These are phyloP conservation scores for Microctenopoma steveboyesi DNA, from an alignment of 2,797 vertebrate genomes.

Conservation along the genomic window DNA sequence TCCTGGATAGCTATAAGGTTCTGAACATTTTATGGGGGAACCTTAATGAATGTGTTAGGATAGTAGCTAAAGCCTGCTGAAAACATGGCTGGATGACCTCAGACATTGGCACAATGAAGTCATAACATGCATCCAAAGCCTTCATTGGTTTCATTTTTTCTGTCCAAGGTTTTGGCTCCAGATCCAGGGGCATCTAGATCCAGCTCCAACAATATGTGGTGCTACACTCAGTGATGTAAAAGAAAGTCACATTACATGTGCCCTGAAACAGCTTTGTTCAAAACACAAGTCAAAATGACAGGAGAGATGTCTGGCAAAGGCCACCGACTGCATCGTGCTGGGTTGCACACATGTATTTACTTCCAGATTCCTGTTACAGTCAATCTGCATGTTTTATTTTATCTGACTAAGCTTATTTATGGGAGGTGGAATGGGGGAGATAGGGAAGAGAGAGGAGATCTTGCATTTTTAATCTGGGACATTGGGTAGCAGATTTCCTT, in stretches of 20 bases:
- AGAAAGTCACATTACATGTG: constrained; percentile 31
- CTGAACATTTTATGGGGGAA: background rate
- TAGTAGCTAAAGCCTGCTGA: no score
- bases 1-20: background rate
- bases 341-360: constrained; percentile 63
- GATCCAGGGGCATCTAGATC: background rate
- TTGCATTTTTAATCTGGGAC: constrained; percentile 78
- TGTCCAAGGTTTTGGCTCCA: background rate
- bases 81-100: no score
- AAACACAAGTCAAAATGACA: constrained; percentile 55
- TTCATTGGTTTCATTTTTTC: background rate
- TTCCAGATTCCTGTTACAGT: constrained; percentile 52
- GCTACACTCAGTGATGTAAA: constrained; percentile 16
- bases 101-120: no score
- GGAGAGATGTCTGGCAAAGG: constrained; percentile 37
- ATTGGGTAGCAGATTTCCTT: constrained; percentile 66
- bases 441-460: constrained; percentile 50
- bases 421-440: constrained; percentile 49
- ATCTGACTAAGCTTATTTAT: constrained; percentile 72
- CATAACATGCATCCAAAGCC: no score
- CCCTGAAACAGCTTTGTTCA: constrained; percentile 38
- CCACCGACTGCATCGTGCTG: constrained; percentile 29
- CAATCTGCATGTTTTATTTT: constrained; percentile 74
- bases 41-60: no score
- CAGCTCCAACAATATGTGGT: background rate